A percentile compares a stretch with the other conserved stretches of the same genome.
Conservation (phyloP, 2,113 vertebrate genomes). For the Cyprinus carpio region DNA sequence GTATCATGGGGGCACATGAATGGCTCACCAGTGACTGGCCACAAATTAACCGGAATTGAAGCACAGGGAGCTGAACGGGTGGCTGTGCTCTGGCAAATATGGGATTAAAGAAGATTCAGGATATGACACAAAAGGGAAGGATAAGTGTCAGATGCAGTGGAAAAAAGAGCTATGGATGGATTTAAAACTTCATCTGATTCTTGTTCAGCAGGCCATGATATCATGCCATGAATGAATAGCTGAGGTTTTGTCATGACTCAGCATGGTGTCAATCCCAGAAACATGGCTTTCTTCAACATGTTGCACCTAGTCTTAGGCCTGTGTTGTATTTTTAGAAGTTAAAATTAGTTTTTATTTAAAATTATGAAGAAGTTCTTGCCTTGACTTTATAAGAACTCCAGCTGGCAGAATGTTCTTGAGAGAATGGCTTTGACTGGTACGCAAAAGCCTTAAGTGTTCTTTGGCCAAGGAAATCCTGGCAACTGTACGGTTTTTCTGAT, state of each 20-base stretch:
- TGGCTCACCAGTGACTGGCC: constrained; percentile 67
- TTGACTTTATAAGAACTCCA: background rate
- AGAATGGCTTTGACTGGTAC: constrained; percentile 16
- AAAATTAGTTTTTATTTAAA: background rate
- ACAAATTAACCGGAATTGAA: constrained; percentile 67
- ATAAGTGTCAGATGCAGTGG: constrained; percentile 66
- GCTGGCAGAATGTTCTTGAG: background rate
- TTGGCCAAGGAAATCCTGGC: constrained; percentile 52
- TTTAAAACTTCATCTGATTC: constrained; percentile 71
- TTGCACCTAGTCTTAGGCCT: background rate
- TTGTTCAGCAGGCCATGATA: constrained; percentile 66
- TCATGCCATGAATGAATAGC: constrained; percentile 67
- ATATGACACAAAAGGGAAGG: constrained; percentile 66
- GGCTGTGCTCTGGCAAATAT: constrained; percentile 65
- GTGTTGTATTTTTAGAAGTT: background rate
- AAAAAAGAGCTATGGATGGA: constrained; percentile 69
- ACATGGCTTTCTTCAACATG: background rate
- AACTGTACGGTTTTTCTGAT: constrained; percentile 40
- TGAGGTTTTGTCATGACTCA: constrained; percentile 2
- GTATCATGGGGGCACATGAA: constrained; percentile 57
- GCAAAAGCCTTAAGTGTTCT: constrained; percentile 6
- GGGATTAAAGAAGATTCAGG: constrained; percentile 69
- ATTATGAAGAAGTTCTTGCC: background rate
- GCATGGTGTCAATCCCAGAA: background rate
- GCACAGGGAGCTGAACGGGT: constrained; percentile 63